phyloP scores from a whole-genome alignment of 2,888 invertebrate genomes.

The Operophtera brumata region DNA sequence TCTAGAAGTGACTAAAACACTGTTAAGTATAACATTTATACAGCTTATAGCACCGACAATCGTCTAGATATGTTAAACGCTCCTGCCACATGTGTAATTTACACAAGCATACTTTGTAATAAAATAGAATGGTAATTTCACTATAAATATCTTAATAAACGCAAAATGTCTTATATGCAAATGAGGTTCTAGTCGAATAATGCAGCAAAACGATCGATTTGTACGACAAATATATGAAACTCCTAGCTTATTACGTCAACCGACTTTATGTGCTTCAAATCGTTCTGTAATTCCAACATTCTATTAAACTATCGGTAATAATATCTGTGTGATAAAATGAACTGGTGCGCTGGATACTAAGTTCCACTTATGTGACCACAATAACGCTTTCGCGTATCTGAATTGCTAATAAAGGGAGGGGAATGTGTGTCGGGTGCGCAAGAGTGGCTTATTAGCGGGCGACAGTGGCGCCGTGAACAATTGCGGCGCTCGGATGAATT shows the following conservation, averaged over 20 bases:
- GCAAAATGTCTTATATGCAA: conserved; percentile 58
- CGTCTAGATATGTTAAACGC: conserved; percentile 27
- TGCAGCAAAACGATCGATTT: conserved; percentile 63
- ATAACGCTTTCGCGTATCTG: conserved; percentile 75
- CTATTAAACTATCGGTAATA: conserved; percentile 65
- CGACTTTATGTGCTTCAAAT: conserved; percentile 66
- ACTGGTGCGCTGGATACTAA: conserved; percentile 56
- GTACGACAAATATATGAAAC: conserved; percentile 71
- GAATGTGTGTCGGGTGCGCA: conserved; percentile 65
- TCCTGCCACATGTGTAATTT: conserved; percentile 16
- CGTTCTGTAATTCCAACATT: conserved; percentile 63
- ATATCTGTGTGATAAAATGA: conserved; percentile 67
- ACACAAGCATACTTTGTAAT: conserved; percentile 43
- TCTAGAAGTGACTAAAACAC: conserved; percentile 20
- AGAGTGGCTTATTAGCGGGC: conserved; percentile 48
- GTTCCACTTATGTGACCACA: conserved; percentile 68
- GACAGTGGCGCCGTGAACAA: conserved; percentile 57
- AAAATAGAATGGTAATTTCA: conserved; percentile 50
- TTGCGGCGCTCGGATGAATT: conserved; percentile 35
- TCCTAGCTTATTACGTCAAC: conserved; percentile 65
- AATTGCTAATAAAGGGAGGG: conserved; percentile 73
- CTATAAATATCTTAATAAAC: conserved; percentile 50
- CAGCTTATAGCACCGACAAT: conserved; percentile 20
- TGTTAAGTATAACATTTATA: conserved; percentile 16
- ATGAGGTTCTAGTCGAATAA: conserved; percentile 52